Base-by-base conservation (phyloP, 2,888 invertebrate genomes). In the Ernsta delagoae region DNA sequence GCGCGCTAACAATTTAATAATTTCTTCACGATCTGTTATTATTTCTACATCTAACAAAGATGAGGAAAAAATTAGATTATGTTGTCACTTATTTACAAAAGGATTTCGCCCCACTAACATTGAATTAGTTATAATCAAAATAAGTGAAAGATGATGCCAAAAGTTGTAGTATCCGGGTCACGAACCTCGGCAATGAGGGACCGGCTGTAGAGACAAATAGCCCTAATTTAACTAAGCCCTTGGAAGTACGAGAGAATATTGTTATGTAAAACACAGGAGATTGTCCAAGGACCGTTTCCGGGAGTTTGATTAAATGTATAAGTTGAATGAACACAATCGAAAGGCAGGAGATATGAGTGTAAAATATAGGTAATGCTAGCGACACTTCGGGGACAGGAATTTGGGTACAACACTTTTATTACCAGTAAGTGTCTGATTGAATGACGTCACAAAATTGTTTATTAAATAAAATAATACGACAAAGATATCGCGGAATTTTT, bases 141-240 rank as follows among this genome's bases (percentile, higher is more conserved):
- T 65, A 65, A 65, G 50, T 65, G 65, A 65, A 65, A 65, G 65
- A 59, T 65, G 65, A 65, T 41, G 50, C 50, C 48, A 8, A 43
- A 56, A 36, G 48, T 16, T 43, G 5, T 39, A 48, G 16, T 11
- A 57, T 48, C 48, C 65, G n/a, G 59, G 59, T 64, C 64, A 64
- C 64, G 65, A 65, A 53, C 41, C 41, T 9, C n/a, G 16, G 54
- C 12, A 64, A 64, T 59, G 59, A 60, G 70, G 63, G 70, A 60
- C 70, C 59, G 63, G 59, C 59, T 59, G 53, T 60, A 56, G 48
- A 65, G 70, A 79, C 78, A 76, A 77, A 73, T 70, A 60, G 66
- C 59, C 64, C 60, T 66, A 41, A 66, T 66, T 66, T 66, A 66
- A 66, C 59, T 66, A 66, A 60, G 59, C 48, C 39, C 43, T 59